A percentile compares a stretch with the other conserved stretches of the same genome.
Conservation (phyloP, 2,797 vertebrate genomes). For the Channallabes apus region DNA sequence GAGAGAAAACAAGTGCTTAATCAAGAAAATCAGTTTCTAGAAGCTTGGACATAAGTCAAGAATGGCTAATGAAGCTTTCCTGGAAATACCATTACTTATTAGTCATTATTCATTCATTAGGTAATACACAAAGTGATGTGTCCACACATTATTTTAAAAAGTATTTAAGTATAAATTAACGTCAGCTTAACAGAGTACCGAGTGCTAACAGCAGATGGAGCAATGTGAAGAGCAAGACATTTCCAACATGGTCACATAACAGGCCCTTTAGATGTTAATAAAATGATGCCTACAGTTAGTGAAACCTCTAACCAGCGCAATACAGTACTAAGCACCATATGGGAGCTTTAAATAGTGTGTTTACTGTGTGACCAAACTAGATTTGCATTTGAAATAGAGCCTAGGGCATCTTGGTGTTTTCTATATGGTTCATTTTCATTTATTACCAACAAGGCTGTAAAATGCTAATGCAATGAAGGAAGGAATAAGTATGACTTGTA, state of each 20-base stretch:
- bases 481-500: background rate
- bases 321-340: background rate
- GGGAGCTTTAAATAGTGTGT: background rate
- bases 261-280: background rate
- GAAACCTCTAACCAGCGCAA: background rate
- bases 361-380: background rate
- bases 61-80: conserved; percentile 40
- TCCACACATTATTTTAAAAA: conserved; percentile 22
- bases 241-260: conserved; percentile 1
- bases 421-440: background rate
- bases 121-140: conserved; percentile 26
- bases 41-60: conserved; percentile 32
- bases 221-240: conserved; percentile 24
- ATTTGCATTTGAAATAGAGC: conserved; percentile 3
- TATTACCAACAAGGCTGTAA: background rate
- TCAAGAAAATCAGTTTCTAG: conserved; percentile 28
- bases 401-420: background rate
- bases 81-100: conserved; percentile 48
- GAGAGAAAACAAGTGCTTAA: conserved; percentile 21
- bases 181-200: conserved; percentile 4
- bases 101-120: conserved; percentile 39
- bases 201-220: conserved; percentile 43
- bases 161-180: conserved; percentile 9
- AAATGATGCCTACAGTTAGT: background rate
- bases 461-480: background rate